Evolutionary conservation across 1,140 invertebrate genomes (phyloP).

Genomic region (Ridgeia piscesae): DNA sequence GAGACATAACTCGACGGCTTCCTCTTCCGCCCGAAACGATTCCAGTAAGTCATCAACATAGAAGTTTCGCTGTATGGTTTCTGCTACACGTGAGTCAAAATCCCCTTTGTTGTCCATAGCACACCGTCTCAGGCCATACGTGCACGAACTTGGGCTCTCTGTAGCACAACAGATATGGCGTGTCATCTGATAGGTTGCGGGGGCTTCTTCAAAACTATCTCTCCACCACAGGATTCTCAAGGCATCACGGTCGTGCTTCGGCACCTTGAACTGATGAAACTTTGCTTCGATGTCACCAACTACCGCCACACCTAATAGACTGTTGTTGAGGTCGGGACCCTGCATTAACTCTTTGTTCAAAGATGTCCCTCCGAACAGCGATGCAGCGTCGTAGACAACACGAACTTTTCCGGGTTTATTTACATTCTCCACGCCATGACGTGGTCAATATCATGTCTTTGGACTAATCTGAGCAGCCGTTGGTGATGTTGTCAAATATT

Average conservation of each 20-base stretch:
- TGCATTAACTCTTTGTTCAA: constrained; percentile 33
- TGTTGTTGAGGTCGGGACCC: constrained; percentile 50
- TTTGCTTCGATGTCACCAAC: constrained; percentile 25
- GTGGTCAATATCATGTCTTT: too few relatives aligned
- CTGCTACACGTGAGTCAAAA: background rate
- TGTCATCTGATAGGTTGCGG: background rate
- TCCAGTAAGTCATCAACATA: constrained; percentile 17
- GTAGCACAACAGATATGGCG: constrained; percentile 30
- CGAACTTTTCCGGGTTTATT: too few relatives aligned
- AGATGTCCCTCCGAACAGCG: constrained; percentile 24
- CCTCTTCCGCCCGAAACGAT: background rate
- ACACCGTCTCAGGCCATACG: constrained; percentile 21
- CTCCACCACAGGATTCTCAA: constrained; percentile 33
- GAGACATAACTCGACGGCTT: background rate
- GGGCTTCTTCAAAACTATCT: too few relatives aligned
- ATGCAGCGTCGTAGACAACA: too few relatives aligned
- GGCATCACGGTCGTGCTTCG: constrained; percentile 21
- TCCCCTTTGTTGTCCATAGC: background rate
- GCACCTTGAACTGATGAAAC: constrained; percentile 16
- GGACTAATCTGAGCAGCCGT: too few relatives aligned
- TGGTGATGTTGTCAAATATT: too few relatives aligned
- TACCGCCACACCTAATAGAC: constrained; percentile 31
- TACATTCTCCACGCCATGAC: too few relatives aligned
- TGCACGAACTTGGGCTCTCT: constrained; percentile 31
- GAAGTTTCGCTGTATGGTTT: background rate